These are phyloP conservation scores for Nymphalis io DNA, from an alignment of 1,140 invertebrate genomes.

Conservation along the genomic window DNA sequence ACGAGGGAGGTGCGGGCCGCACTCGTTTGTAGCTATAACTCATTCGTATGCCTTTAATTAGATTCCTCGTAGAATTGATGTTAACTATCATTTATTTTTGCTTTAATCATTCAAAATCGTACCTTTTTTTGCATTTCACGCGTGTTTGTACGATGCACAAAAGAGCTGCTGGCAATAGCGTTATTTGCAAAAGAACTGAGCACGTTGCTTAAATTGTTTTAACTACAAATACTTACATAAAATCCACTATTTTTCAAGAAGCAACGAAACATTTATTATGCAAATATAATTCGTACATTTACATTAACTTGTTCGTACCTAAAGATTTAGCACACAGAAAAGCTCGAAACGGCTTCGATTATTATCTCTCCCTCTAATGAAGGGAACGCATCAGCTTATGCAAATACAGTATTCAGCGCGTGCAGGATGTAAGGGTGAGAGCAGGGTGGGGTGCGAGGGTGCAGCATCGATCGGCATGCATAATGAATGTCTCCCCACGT, in stretches of 20 bases:
- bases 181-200: no score
- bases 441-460: slow-evolving; percentile 36
- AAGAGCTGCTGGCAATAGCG: no score
- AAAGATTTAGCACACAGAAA: background rate
- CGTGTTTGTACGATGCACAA: no score
- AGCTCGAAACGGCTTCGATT: slow-evolving; percentile 29
- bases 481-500: slow-evolving; percentile 43
- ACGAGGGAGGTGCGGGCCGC: background rate
- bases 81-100: background rate
- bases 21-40: slow-evolving; percentile 33
- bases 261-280: no score
- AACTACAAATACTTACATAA: no score
- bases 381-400: slow-evolving; percentile 60
- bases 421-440: slow-evolving; percentile 25
- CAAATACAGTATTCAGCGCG: slow-evolving; percentile 45
- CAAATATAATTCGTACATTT: background rate
- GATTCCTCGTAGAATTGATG: slow-evolving; percentile 24
- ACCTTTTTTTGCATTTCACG: no score
- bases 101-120: background rate
- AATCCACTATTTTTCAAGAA: no score
- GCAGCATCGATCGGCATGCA: slow-evolving; percentile 41
- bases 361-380: slow-evolving; percentile 49
- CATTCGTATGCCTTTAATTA: slow-evolving; percentile 32
- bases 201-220: no score
- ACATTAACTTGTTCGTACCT: background rate